Conservation (phyloP, 30 jellyfish, hydroid and myxozoan species). For the Hydra vulgaris region DNA sequence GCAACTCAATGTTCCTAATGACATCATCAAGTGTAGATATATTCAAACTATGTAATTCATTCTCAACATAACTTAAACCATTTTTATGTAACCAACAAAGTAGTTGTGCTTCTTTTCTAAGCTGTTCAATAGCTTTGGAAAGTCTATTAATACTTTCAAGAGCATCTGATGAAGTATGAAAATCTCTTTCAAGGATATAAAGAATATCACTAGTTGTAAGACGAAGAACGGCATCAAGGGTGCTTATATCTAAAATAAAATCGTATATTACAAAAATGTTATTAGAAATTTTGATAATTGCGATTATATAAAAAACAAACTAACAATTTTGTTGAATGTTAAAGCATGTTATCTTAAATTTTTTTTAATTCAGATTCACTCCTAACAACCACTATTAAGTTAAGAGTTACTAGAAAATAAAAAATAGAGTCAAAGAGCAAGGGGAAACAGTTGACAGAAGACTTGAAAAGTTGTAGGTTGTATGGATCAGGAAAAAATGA, state of each 20-base stretch:
- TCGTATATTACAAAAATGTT: no score
- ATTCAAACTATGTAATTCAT: background rate
- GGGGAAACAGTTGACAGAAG: no score
- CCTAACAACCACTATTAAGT: no score
- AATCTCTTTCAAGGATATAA: background rate
- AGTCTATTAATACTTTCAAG: background rate
- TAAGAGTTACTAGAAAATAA: no score
- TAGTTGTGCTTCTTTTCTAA: background rate
- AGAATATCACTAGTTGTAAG: conserved; percentile 1
- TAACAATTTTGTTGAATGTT: no score
- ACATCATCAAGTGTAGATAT: conserved; percentile 9
- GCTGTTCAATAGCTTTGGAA: background rate
- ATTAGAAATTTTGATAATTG: no score
- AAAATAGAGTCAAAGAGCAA: no score
- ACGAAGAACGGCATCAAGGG: background rate
- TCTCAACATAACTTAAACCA: background rate
- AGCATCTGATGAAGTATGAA: background rate
- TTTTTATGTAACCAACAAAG: conserved; percentile 12
- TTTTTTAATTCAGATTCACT: no score
- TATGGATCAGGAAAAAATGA: no score
- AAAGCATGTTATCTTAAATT: no score
- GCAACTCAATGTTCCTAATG: background rate
- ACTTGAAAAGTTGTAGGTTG: no score
- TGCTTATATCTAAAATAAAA: background rate
- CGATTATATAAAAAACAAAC: no score